phyloP scores from a whole-genome alignment of 2,797 vertebrate species.

The Chrosomus eos region DNA sequence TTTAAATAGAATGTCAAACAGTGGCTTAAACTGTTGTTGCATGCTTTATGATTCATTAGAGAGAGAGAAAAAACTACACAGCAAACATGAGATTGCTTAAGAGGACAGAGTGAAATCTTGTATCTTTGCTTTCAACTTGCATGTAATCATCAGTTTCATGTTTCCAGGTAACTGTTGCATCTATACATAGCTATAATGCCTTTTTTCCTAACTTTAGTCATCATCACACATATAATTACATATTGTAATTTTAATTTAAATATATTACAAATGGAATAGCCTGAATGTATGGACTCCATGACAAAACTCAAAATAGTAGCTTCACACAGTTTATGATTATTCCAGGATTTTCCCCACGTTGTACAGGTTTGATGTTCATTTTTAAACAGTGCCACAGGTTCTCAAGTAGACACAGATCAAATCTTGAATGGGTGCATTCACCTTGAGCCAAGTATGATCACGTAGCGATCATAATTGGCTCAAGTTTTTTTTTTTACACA shows the following conservation, averaged over 20 bases:
- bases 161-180: not conserved
- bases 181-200: not conserved
- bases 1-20: not conserved
- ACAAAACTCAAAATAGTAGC: no score
- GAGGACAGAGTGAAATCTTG: not conserved
- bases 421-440: no score
- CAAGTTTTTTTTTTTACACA: no score
- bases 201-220: not conserved
- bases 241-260: not conserved
- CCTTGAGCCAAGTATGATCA: no score
- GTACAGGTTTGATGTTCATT: no score
- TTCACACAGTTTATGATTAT: no score
- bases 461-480: no score
- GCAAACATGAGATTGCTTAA: not conserved
- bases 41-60: not conserved
- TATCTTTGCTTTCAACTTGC: not conserved
- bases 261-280: not conserved
- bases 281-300: not conserved
- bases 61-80: not conserved
- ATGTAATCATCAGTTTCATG: not conserved
- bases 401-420: no score
- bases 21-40: not conserved
- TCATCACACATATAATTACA: not conserved
- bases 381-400: no score
- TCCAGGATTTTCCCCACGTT: no score